Percentiles rank a stretch among this genome's conserved stretches.
phyloP scores from a whole-genome alignment of 2,113 vertebrate genomes.

The Hiodon tergisus region DNA sequence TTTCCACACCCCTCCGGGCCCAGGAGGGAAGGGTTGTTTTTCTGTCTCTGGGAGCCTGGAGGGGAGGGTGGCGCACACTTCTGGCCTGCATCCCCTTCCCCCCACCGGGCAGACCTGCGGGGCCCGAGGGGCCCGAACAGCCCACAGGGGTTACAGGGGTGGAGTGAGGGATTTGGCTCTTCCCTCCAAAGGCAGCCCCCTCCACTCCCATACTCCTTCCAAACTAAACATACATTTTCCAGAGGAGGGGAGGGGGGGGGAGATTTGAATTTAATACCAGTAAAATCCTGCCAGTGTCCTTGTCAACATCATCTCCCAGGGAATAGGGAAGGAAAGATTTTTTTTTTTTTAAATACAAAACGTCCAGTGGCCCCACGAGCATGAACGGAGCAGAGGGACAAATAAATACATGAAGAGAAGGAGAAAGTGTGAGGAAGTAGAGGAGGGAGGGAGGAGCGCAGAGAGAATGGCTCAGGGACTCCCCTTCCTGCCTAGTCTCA shows the following conservation, averaged over 20 bases:
- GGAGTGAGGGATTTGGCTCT: slow-evolving; percentile 27
- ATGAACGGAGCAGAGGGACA: slow-evolving; percentile 31
- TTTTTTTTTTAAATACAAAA: slow-evolving; percentile 48
- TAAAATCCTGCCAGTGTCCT: slow-evolving; percentile 47
- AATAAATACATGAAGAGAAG: slow-evolving; percentile 35
- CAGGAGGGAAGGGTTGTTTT: slow-evolving; percentile 48
- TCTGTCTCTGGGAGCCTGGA: slow-evolving; percentile 38
- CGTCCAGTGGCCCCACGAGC: slow-evolving; percentile 31
- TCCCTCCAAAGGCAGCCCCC: slow-evolving; percentile 30
- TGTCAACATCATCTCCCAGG: slow-evolving; percentile 51
- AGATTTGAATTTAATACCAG: slow-evolving; percentile 46
- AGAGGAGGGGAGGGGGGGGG: slow-evolving; percentile 41
- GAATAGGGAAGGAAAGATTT: slow-evolving; percentile 45
- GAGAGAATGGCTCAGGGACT: slow-evolving; percentile 52
- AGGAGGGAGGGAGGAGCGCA: slow-evolving; percentile 17
- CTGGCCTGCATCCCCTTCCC: slow-evolving; percentile 27
- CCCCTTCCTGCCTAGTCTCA: slow-evolving; percentile 65
- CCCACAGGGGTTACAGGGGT: slow-evolving; percentile 28
- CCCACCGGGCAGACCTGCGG: slow-evolving; percentile 30
- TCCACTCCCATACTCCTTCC: slow-evolving; percentile 46
- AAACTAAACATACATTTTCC: slow-evolving; percentile 69
- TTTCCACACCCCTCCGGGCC: slow-evolving; percentile 37
- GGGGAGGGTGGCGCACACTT: slow-evolving; percentile 34
- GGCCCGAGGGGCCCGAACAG: slow-evolving; percentile 31
- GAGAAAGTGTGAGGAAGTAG: slow-evolving; percentile 23